Percentiles rank a stretch among this genome's conserved stretches.
Evolutionary conservation across 2,888 invertebrate species (phyloP).

Genomic region (Lycia hirtaria): DNA sequence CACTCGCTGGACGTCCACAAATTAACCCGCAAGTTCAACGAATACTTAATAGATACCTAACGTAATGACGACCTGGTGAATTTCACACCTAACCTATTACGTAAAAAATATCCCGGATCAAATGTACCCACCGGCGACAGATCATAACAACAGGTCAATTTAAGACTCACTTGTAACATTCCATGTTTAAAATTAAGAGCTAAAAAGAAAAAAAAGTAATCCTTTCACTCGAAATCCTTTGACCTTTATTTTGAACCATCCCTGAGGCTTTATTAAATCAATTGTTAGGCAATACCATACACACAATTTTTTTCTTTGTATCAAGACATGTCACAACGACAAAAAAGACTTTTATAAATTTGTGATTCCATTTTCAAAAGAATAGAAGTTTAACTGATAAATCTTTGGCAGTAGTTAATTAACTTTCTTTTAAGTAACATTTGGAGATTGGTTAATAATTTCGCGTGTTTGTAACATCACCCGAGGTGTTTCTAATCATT

Average conservation of each 20-base stretch:
- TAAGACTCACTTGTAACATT: slow-evolving; percentile 1
- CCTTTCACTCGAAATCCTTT: slow-evolving; percentile 20
- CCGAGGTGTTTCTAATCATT: slow-evolving; percentile 34
- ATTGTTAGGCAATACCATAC: no score
- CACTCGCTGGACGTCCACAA: slow-evolving; percentile 4
- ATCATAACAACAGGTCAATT: slow-evolving; percentile 13
- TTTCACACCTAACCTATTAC: slow-evolving; percentile 16
- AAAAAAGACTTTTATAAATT: neutral
- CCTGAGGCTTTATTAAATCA: slow-evolving; percentile 14
- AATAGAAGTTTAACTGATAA: slow-evolving; percentile 10
- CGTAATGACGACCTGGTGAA: slow-evolving; percentile 9
- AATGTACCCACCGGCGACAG: slow-evolving; percentile 19
- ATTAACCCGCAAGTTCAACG: slow-evolving; percentile 11
- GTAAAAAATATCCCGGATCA: slow-evolving; percentile 12
- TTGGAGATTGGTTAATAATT: neutral
- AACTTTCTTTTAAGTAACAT: slow-evolving; percentile 16
- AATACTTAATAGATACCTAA: slow-evolving; percentile 12
- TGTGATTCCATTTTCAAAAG: slow-evolving; percentile 8
- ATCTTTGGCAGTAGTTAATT: slow-evolving; percentile 5
- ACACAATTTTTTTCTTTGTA: no score
- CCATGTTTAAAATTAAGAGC: slow-evolving; percentile 3
- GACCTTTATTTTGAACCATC: slow-evolving; percentile 9
- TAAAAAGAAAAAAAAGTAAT: neutral
- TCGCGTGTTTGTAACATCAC: slow-evolving; percentile 19
- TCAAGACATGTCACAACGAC: neutral